phyloP scores from a whole-genome alignment of 2,888 invertebrate species.

The Listrodromus nycthemerus region DNA sequence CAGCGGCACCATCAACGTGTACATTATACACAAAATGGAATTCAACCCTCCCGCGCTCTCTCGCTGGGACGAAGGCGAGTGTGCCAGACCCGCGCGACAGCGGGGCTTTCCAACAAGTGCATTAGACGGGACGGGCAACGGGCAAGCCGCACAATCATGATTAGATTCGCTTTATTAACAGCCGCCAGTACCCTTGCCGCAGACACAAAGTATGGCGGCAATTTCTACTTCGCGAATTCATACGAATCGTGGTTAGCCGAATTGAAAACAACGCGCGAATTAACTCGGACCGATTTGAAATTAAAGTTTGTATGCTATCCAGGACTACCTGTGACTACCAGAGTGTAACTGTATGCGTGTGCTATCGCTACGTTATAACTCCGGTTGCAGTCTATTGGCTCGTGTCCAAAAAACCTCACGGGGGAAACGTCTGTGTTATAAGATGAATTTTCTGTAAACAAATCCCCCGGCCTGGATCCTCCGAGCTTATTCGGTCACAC shows the following conservation, averaged over 20 bases:
- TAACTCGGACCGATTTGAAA: slow-evolving; percentile 37
- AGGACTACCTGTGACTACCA: background rate
- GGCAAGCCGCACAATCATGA: slow-evolving; percentile 31
- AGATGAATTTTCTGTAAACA: slow-evolving; percentile 67
- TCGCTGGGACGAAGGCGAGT: background rate
- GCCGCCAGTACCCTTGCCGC: background rate
- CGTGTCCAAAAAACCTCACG: slow-evolving; percentile 38
- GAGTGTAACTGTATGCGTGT: slow-evolving; percentile 1
- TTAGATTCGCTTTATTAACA: slow-evolving; percentile 39
- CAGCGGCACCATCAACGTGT: slow-evolving; percentile 29
- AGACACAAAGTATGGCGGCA: background rate
- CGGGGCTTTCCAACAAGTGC: slow-evolving; percentile 35
- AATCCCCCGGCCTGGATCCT: slow-evolving; percentile 54
- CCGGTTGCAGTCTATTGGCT: slow-evolving; percentile 59
- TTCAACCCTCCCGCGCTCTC: slow-evolving; percentile 37
- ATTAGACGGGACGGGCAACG: slow-evolving; percentile 32
- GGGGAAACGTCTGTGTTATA: slow-evolving; percentile 65
- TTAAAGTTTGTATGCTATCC: slow-evolving; percentile 37
- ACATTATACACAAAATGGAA: slow-evolving; percentile 64
- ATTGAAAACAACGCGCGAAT: slow-evolving; percentile 17
- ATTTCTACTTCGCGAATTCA: background rate
- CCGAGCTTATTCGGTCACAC: slow-evolving; percentile 52
- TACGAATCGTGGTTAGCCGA: background rate
- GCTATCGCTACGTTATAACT: slow-evolving; percentile 45
- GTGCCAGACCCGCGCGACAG: background rate